Base-by-base conservation (phyloP, 1,140 invertebrate genomes). In the Drosophila pectinifera region DNA sequence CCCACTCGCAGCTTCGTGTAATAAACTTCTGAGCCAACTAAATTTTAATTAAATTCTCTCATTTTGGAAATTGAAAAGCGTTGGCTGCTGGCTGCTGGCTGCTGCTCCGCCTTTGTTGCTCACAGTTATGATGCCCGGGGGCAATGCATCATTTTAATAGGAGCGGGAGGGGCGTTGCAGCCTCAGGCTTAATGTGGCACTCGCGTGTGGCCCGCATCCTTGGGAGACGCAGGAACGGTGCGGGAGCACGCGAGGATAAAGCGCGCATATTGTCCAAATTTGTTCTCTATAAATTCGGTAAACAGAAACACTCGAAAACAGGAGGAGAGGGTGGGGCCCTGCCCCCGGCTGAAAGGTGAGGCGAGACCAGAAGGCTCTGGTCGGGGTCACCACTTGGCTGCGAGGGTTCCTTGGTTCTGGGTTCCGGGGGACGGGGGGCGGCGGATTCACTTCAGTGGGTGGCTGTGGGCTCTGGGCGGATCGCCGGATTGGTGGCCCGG, bases 261-360 rank as follows among this genome's bases (percentile, higher is more conserved):
- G 56, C 63, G 75, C 75, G 78, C 83, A 91, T 91, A 91, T 85
- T 91, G 89, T 82, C 70, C 89, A 91, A 91, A 91, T 91, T 91
- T 91, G 81, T 91, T 85, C 89, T 85, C 89, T 82, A 91, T 91
- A 91, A 91, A 91, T 91, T 91, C 63, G 74, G 84, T 91, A 91
- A 81, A 68, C 74, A 88, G 82, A 91, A 82, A 64, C 36, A 63
- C 58, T 58, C 13, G 56, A 64, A 61, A 61, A 34, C 53, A 56
- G 64, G 68, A 31, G 48, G 51, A 82, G 65, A 26, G 34, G 22
- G 43, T 26, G 14, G 22, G 5, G 0, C n/a, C n/a, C n/a, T n/a
- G 4, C 22, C 10, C n/a, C 26, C n/a, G 16, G 10, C 11, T 22
- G 18, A 39, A 63, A 89, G 65, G 65, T 59, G 56, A 68, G 49